Evolutionary conservation across 2,888 invertebrate species (phyloP), one percentile per base, ranked within the genome.

Genomic region (Pterostichus niger): DNA sequence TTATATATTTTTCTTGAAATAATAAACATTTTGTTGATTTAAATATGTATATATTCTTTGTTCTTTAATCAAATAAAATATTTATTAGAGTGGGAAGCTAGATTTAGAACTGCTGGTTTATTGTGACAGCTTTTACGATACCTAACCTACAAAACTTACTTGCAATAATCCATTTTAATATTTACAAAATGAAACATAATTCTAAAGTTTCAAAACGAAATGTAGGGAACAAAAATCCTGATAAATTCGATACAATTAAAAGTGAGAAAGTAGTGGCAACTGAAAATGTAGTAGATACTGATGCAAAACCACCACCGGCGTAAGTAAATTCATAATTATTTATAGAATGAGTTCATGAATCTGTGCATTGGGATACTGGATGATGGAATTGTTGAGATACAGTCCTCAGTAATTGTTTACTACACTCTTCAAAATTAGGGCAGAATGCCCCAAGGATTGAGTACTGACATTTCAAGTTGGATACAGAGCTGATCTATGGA

Each of bases 171-270:
- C 17, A 31, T 10, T 40, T 68, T 40, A 40, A 40, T n/a, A 40
- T 44, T 40, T 35, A 7, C 6, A 81, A 52, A 11, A 82, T 82
- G 82, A 82, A 75, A 75, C 15, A 59, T n/a, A 61, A 82, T 82
- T 73, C 81, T n/a, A 75, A 82, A 75, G 31, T 75, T 59, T 35
- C 75, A 4, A 82, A 75, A 75, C 71, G 82, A 61, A 82, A 82
- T 46, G 17, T 44, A 44, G 40, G 24, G 7, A 71, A 44, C 7
- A 71, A 56, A 13, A 56, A 17, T 56, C 15, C 68, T 59, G 82
- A 75, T 75, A 68, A 24, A 46, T 59, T 59, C 6, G 75, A 82
- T 31, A 33, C 49, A 35, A 68, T 52, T 1, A 61, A 82, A 82
- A 75, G 31, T 31, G 82, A 82, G 13, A 82, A 75, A 46, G 46